Conservation (phyloP, 2,113 vertebrate genomes). For the Procavia capensis region DNA sequence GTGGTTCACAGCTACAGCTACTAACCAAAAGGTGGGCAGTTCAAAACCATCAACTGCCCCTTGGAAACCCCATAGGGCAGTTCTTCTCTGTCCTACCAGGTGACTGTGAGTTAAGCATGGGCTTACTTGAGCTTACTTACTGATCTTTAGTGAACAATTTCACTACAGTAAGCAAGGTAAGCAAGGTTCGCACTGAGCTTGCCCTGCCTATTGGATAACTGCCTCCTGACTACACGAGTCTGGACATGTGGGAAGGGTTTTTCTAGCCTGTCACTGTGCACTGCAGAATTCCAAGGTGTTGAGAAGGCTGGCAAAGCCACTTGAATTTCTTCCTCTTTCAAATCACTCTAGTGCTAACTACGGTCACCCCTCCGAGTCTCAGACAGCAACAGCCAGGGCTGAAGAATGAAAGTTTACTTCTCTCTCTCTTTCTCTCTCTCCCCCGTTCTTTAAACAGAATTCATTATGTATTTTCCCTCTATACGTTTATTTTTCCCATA, state of each 20-base stretch:
- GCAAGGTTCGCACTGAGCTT: no score
- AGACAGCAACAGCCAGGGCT: not conserved
- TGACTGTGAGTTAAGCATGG: no score
- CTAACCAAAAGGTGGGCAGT: no score
- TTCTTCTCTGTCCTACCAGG: no score
- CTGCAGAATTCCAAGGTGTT: not conserved
- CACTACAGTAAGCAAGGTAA: no score
- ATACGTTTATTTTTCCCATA: not conserved
- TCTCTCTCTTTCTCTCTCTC: not conserved
- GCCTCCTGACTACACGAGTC: not conserved
- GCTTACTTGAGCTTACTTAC: no score
- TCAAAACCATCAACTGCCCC: no score
- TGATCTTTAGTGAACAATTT: no score
- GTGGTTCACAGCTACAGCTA: no score
- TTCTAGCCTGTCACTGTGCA: not conserved
- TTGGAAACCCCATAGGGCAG: no score
- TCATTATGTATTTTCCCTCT: slow-evolving; percentile 31
- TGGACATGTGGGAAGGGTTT: not conserved
- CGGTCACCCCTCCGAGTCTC: not conserved
- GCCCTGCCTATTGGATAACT: no score
- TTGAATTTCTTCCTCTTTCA: not conserved
- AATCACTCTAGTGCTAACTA: not conserved
- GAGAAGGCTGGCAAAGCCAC: not conserved
- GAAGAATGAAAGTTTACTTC: not conserved
- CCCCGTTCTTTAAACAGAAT: not conserved